Evolutionary conservation across 2,113 vertebrate genomes (phyloP).

Genomic region (Pionites leucogaster): DNA sequence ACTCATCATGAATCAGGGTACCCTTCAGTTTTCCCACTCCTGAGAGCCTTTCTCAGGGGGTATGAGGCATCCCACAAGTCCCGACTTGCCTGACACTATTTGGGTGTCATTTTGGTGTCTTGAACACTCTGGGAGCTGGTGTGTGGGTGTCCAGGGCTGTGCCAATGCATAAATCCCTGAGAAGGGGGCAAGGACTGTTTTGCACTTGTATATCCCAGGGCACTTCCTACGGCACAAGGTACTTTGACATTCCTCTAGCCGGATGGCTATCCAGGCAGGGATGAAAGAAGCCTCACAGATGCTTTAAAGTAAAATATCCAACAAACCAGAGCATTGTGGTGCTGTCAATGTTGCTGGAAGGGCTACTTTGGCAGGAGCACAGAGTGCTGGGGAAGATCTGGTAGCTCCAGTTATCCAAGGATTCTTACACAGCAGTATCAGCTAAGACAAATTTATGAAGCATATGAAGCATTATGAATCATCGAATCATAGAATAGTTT

Average conservation of each 20-base stretch:
- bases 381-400: background rate
- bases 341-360: background rate
- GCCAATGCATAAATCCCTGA: no score
- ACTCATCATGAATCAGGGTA: no score
- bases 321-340: background rate
- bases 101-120: background rate
- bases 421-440: background rate
- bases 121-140: background rate
- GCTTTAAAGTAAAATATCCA: background rate
- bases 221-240: background rate
- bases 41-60: background rate
- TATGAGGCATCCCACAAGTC: background rate
- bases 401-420: background rate
- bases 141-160: background rate
- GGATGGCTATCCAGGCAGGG: background rate
- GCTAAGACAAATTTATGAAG: background rate
- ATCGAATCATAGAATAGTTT: background rate
- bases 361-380: background rate
- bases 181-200: background rate
- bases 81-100: accelerated
- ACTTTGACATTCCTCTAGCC: background rate
- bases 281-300: background rate
- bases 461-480: background rate
- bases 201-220: accelerated
- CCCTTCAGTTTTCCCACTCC: background rate